Conservation (phyloP, 2,797 vertebrate genomes). For the Trichosurus vulpecula region DNA sequence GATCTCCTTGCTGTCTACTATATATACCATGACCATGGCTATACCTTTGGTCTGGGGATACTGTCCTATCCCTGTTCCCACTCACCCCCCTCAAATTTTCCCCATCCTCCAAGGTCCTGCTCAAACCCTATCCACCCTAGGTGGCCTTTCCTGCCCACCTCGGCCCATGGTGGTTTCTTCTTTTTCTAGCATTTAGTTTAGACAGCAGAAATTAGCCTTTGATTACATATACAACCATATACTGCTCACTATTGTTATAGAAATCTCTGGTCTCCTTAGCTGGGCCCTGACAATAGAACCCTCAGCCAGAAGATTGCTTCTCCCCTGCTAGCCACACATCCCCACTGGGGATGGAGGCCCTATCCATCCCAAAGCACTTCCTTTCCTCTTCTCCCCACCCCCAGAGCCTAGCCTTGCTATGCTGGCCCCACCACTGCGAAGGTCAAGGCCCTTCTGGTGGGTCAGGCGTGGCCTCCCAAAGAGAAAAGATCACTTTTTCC, state of each 20-base stretch:
- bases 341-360: not conserved
- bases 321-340: constrained; percentile 13
- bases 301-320: not conserved
- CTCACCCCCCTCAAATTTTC: not conserved
- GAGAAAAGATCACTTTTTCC: constrained; percentile 30
- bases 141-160: not conserved
- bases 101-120: not conserved
- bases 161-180: not conserved
- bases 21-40: no score
- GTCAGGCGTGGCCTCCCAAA: constrained; percentile 22
- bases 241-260: not conserved
- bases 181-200: not conserved
- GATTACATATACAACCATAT: not conserved
- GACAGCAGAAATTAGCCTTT: not conserved
- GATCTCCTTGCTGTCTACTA: not conserved
- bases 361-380: not conserved
- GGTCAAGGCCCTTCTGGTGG: not conserved
- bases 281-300: not conserved
- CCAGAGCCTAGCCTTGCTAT: not conserved
- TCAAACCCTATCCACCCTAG: not conserved
- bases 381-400: constrained; percentile 27
- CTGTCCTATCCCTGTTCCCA: not conserved
- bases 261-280: not conserved
- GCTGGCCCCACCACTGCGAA: constrained; percentile 13
- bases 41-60: no score